Conservation (phyloP, 2,888 invertebrate species). For the Podotricha telesiphe region DNA sequence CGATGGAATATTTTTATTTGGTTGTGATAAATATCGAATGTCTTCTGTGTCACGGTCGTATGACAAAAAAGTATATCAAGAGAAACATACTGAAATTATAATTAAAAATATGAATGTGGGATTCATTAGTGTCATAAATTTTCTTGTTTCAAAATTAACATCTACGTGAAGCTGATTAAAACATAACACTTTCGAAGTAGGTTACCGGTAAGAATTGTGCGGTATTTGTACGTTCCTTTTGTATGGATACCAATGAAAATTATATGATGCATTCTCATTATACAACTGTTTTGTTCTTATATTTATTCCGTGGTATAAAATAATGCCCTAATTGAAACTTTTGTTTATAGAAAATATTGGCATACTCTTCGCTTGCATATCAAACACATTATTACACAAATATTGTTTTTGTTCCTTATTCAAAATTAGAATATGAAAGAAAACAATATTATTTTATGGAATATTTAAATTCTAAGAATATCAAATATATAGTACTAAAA, state of each 20-base stretch:
- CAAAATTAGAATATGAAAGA: too few species aligned
- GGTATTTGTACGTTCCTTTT: conserved; percentile 45
- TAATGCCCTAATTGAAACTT: conserved; percentile 30
- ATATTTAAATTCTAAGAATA: too few species aligned
- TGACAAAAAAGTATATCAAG: conserved; percentile 9
- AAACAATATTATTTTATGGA: too few species aligned
- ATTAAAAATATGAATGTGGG: conserved; percentile 6
- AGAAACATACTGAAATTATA: conserved; percentile 1
- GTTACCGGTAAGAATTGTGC: conserved; percentile 40
- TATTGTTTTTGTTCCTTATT: too few species aligned
- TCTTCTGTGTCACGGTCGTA: conserved; percentile 16
- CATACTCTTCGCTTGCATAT: background rate
- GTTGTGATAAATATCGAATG: background rate
- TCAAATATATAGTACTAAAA: too few species aligned
- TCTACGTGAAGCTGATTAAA: conserved; percentile 18
- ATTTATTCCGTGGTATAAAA: conserved; percentile 24
- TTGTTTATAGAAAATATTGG: conserved; percentile 32
- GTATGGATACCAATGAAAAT: conserved; percentile 59
- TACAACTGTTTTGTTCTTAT: conserved; percentile 31
- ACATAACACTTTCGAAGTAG: conserved; percentile 39
- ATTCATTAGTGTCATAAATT: background rate
- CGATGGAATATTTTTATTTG: background rate
- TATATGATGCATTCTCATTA: conserved; percentile 46
- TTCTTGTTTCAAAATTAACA: conserved; percentile 9
- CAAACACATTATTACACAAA: background rate